Conservation (phyloP, 2,888 invertebrate species). For the Syritta pipiens region DNA sequence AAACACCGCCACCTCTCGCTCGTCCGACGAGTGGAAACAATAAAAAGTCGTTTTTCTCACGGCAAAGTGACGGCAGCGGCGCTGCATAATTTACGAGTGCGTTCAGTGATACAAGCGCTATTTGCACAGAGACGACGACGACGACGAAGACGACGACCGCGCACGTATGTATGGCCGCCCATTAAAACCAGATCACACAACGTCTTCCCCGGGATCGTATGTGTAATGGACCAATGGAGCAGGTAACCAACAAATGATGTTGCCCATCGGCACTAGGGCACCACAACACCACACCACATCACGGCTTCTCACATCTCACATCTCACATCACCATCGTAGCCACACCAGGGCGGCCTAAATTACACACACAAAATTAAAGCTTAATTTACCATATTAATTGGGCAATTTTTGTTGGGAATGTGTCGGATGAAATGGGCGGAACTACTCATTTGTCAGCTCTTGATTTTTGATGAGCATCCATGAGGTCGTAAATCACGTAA, state of each 20-base stretch:
- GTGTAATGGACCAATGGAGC: slow-evolving; percentile 34
- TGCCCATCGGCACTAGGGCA: slow-evolving; percentile 29
- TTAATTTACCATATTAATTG: slow-evolving; percentile 60
- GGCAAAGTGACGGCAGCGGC: slow-evolving; percentile 30
- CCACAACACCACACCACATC: neutral
- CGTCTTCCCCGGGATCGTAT: slow-evolving; percentile 31
- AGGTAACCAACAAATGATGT: slow-evolving; percentile 27
- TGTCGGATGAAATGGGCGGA: slow-evolving; percentile 37
- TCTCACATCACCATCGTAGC: no score
- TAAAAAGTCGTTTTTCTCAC: slow-evolving; percentile 61
- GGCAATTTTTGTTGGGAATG: slow-evolving; percentile 34
- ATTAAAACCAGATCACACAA: slow-evolving; percentile 63
- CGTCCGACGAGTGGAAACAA: slow-evolving; percentile 7
- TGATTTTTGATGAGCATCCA: slow-evolving; percentile 43
- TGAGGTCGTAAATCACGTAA: slow-evolving; percentile 46
- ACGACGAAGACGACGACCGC: neutral
- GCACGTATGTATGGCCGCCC: neutral
- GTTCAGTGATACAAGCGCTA: slow-evolving; percentile 24
- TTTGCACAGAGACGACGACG: slow-evolving; percentile 21
- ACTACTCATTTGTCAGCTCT: slow-evolving; percentile 59
- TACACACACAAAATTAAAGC: slow-evolving; percentile 35
- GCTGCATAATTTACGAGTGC: slow-evolving; percentile 58
- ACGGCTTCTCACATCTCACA: no score
- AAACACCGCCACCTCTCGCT: slow-evolving; percentile 1
- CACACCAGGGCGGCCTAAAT: slow-evolving; percentile 20